Base-by-base conservation (phyloP, 2,888 invertebrate species). In the Scotopteryx bipunctaria region DNA sequence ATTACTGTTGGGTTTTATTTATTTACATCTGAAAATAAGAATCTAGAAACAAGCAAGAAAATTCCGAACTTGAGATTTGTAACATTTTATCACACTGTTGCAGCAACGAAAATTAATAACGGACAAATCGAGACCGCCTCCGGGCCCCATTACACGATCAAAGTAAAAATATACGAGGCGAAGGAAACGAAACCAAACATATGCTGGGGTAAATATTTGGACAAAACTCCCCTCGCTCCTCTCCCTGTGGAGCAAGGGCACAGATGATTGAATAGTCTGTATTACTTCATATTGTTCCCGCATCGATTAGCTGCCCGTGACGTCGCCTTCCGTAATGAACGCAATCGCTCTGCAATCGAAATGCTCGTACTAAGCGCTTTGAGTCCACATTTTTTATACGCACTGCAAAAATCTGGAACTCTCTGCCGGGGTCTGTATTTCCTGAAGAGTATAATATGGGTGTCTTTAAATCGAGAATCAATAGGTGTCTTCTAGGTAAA, bases 151-250 rank as follows among this genome's bases (percentile, higher is more conserved):
- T 88, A 86, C 77, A 59, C 78, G 81, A 85, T 86, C 85, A 86
- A 86, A 87, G 87, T 82, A 83, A 88, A 88, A 88, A 88, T 88
- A 89, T 88, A 88, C 88, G 89, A 88, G 80, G 83, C 86, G 83
- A 78, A 86, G 84, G 81, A 86, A 89, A 89, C 83, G 88, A 89
- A 89, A 86, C 85, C 86, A 87, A 89, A 86, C 89, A 89, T 86
- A 86, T 86, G 86, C 85, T 73, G 73, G 74, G 66, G 80, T 81
- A 89, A 89, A 89, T 88, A 88, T 90, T 89, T 87, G 84, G 81
- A 78, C 78, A 38, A 43, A 53, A 44, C 43, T 53, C 53, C 43
- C 43, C 38, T 42, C 47, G 47, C 53, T 43, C 47, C 74, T 71
- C 67, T 71, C 64, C 72, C 73, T 37, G 36, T n/a, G n/a, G n/a